These are phyloP conservation scores for Trypoxylon attenuatum DNA, from an alignment of 2,888 invertebrate species.

Conservation along the genomic window DNA sequence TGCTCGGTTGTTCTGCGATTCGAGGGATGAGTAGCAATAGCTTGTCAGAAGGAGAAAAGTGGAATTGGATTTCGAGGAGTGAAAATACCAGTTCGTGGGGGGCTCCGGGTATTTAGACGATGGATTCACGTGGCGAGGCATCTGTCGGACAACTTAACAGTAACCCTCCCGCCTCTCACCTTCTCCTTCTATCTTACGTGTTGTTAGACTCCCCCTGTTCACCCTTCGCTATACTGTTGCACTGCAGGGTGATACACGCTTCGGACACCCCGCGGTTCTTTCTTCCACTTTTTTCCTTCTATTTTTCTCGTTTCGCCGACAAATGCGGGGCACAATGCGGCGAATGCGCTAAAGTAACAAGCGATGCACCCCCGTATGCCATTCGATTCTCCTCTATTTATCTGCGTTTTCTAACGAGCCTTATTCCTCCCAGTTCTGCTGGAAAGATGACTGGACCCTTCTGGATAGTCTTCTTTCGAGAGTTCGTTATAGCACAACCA, in stretches of 20 bases:
- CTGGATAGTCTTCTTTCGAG: no score
- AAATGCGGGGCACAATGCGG: constrained; percentile 31
- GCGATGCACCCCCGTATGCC: constrained; percentile 7
- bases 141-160: constrained; percentile 72
- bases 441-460: no score
- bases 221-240: constrained; percentile 48
- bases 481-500: no score
- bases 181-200: constrained; percentile 26
- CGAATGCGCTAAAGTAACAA: constrained; percentile 27
- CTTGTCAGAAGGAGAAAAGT: constrained; percentile 11
- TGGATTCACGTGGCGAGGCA: constrained; percentile 72
- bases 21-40: no score
- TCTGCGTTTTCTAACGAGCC: background rate
- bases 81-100: constrained; percentile 42
- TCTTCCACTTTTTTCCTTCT: constrained; percentile 36
- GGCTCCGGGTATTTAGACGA: constrained; percentile 62
- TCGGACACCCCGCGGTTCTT: constrained; percentile 60
- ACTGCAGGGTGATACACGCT: constrained; percentile 61
- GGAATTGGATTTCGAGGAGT: constrained; percentile 51
- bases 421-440: background rate
- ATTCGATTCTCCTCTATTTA: background rate
- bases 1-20: no score
- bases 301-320: constrained; percentile 26
- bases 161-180: constrained; percentile 56
- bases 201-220: background rate